phyloP scores from a whole-genome alignment of 1,140 invertebrate species.

The Cyrtorhinus lividipennis region DNA sequence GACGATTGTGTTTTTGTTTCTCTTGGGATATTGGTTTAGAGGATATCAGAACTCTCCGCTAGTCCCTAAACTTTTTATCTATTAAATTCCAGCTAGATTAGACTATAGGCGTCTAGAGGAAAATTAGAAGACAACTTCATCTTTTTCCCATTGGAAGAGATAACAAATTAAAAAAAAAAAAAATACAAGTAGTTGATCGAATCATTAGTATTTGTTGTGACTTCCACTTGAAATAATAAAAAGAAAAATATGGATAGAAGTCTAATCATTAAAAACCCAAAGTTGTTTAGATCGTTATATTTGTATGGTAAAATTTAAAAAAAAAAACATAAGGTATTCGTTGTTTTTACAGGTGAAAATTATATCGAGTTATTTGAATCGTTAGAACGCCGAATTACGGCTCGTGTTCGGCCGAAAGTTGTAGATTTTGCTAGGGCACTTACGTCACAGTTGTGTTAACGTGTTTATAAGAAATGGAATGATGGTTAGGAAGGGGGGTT shows the following conservation, averaged over 20 bases:
- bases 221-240: slow-evolving; percentile 3
- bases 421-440: neutral
- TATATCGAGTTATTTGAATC: neutral
- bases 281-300: slow-evolving; percentile 1
- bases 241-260: neutral
- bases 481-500: too few species aligned
- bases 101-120: neutral
- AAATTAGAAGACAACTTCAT: neutral
- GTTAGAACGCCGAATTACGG: neutral
- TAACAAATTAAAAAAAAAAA: neutral
- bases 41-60: too few species aligned
- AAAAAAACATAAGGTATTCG: too few species aligned
- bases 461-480: neutral
- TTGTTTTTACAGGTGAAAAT: too few species aligned
- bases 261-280: slow-evolving; percentile 2
- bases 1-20: too few species aligned
- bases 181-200: neutral
- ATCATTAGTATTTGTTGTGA: slow-evolving; percentile 2
- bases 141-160: neutral
- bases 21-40: too few species aligned
- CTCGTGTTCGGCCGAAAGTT: neutral
- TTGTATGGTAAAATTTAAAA: slow-evolving; percentile 2
- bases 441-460: neutral
- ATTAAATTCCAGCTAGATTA: neutral
- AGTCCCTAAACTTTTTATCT: neutral